A percentile compares a stretch with the other conserved stretches of the same genome.
Conservation (phyloP, 2,113 vertebrate genomes). For the Zingel zingel region DNA sequence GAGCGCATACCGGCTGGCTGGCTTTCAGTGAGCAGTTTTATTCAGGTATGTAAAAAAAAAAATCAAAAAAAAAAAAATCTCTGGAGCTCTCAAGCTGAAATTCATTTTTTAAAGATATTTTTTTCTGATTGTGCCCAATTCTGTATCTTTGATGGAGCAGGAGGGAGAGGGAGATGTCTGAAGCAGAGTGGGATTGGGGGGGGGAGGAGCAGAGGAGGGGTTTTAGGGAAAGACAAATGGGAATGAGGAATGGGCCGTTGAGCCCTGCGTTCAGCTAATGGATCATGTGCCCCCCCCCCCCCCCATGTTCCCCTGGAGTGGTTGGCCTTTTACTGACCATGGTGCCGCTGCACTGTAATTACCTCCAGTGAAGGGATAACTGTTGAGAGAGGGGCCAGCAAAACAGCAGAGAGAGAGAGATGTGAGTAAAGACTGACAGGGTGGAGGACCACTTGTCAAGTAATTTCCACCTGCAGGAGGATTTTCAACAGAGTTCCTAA, state of each 20-base stretch:
- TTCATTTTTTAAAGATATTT: slow-evolving; percentile 35
- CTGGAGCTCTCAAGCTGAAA: slow-evolving; percentile 34
- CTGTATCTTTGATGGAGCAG: slow-evolving; percentile 38
- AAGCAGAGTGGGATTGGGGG: slow-evolving; percentile 25
- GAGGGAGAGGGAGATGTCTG: slow-evolving; percentile 19
- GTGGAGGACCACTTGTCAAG: slow-evolving; percentile 51
- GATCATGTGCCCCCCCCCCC: slow-evolving; percentile 74
- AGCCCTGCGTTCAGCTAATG: slow-evolving; percentile 76
- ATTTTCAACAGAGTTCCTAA: slow-evolving; percentile 22
- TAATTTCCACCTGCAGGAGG: slow-evolving; percentile 24
- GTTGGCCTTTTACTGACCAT: slow-evolving; percentile 57
- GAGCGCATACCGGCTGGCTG: slow-evolving; percentile 9
- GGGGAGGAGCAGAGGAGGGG: slow-evolving; percentile 26
- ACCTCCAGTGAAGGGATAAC: slow-evolving; percentile 63
- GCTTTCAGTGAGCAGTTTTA: slow-evolving; percentile 47
- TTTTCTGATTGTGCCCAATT: slow-evolving; percentile 28
- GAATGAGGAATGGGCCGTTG: slow-evolving; percentile 69
- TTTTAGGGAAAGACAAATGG: slow-evolving; percentile 74
- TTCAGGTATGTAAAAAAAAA: slow-evolving; percentile 57
- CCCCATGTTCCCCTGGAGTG: slow-evolving; percentile 60
- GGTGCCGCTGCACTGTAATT: slow-evolving; percentile 69
- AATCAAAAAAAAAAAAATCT: slow-evolving; percentile 14
- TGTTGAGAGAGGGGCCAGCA: slow-evolving; percentile 40
- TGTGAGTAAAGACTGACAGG: slow-evolving; percentile 56
- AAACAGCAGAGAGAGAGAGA: slow-evolving; percentile 46